Conservation (phyloP, 2,888 invertebrate genomes). For the Cantharis flavilabris region DNA sequence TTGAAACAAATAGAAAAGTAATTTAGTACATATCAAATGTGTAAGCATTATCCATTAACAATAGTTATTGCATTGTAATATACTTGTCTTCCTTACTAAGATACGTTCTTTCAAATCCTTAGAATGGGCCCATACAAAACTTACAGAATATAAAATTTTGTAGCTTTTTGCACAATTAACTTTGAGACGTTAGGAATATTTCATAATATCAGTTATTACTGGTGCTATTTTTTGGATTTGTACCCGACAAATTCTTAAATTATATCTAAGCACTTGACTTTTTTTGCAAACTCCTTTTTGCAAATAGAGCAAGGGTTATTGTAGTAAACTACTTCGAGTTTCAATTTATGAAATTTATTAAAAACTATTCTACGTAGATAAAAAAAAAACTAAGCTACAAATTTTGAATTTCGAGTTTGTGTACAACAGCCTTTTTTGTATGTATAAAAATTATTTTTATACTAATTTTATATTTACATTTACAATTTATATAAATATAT, state of each 20-base stretch:
- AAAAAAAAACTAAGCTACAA: not conserved
- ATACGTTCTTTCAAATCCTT: conserved; percentile 22
- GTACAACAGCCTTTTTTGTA: not conserved
- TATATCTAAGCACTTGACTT: not conserved
- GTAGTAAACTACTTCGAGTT: not conserved
- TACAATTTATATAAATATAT: not conserved
- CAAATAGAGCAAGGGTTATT: not conserved
- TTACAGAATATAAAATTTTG: not conserved
- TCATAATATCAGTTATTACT: not conserved
- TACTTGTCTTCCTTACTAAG: conserved; percentile 23
- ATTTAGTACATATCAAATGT: conserved; percentile 24
- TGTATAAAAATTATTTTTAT: not conserved
- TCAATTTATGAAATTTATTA: not conserved
- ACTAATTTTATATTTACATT: not conserved
- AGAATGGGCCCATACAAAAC: not conserved
- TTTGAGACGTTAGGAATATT: not conserved
- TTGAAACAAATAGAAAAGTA: not conserved
- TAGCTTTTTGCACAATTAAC: not conserved
- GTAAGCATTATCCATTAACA: not conserved
- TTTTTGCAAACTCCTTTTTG: not conserved
- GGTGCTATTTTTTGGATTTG: not conserved
- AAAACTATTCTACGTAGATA: not conserved
- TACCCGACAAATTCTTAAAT: not conserved
- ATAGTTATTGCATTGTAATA: conserved; percentile 2
- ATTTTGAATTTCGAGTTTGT: not conserved